Percentiles rank a stretch among this genome's conserved stretches.
phyloP scores from a whole-genome alignment of 2,888 invertebrate genomes.

The Machimus atricapillus region DNA sequence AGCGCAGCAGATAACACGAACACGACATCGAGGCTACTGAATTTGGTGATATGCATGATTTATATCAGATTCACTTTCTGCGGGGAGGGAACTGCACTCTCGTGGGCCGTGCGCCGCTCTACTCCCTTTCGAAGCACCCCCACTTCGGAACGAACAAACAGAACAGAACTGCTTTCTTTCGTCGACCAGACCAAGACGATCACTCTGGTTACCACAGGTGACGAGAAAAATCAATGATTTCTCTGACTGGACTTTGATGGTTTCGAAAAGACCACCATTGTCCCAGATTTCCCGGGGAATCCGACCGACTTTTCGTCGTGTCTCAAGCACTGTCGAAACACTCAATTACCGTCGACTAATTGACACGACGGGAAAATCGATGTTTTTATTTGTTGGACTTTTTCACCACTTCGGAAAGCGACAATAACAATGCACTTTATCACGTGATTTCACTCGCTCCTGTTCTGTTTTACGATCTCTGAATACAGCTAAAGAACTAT shows the following conservation, averaged over 20 bases:
- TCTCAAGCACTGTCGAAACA: background rate
- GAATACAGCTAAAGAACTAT: background rate
- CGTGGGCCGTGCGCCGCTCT: background rate
- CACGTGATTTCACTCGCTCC: constrained; percentile 39
- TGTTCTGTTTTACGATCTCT: background rate
- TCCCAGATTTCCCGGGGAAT: background rate
- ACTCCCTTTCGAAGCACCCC: background rate
- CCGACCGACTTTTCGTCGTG: background rate
- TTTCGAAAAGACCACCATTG: background rate
- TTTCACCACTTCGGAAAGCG: constrained; percentile 7
- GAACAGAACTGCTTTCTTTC: background rate
- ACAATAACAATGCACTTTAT: constrained; percentile 44
- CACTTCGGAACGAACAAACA: background rate
- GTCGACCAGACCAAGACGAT: background rate
- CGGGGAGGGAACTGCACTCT: background rate
- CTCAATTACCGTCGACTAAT: constrained; percentile 24
- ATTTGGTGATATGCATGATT: constrained; percentile 45
- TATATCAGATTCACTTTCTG: background rate
- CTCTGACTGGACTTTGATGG: background rate
- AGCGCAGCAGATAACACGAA: background rate
- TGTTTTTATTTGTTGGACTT: constrained; percentile 19
- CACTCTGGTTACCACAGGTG: constrained; percentile 1
- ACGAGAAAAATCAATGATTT: constrained; percentile 45
- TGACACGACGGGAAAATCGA: constrained; percentile 24
- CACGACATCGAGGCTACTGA: background rate